phyloP scores from a whole-genome alignment of 2,113 vertebrate species.

The Capricornis sumatraensis region DNA sequence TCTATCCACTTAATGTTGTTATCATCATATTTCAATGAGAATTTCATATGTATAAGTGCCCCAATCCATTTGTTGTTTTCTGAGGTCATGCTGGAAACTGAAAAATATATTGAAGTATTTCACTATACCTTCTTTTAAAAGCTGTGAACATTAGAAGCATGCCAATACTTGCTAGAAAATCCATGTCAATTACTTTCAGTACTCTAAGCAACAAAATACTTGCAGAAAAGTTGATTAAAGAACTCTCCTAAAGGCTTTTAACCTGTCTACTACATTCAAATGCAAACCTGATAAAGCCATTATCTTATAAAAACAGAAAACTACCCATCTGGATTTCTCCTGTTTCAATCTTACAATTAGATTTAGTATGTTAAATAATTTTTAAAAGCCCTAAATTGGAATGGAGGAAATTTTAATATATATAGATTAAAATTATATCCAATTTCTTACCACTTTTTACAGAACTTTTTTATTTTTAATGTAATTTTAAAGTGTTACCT shows the following conservation, averaged over 20 bases:
- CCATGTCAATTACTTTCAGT: background rate
- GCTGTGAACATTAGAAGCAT: background rate
- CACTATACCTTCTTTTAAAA: background rate
- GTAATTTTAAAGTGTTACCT: background rate
- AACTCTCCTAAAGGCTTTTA: slow-evolving; percentile 4
- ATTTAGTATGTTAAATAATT: background rate
- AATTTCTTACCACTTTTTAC: background rate
- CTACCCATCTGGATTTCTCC: background rate
- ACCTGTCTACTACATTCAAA: background rate
- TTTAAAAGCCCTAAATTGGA: background rate
- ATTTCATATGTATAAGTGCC: background rate
- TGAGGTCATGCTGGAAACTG: background rate
- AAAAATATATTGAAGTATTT: background rate
- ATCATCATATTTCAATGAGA: background rate
- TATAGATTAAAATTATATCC: background rate
- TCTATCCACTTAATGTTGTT: background rate
- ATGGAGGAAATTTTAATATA: background rate
- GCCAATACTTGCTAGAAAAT: background rate
- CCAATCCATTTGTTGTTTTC: background rate
- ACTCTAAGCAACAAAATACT: background rate
- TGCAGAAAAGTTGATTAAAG: background rate
- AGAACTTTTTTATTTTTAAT: background rate
- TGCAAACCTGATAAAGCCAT: background rate
- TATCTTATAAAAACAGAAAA: slow-evolving; percentile 12
- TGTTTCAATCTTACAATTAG: background rate